Conservation (phyloP, 1,140 invertebrate species). For the Drosophila neocordata region DNA sequence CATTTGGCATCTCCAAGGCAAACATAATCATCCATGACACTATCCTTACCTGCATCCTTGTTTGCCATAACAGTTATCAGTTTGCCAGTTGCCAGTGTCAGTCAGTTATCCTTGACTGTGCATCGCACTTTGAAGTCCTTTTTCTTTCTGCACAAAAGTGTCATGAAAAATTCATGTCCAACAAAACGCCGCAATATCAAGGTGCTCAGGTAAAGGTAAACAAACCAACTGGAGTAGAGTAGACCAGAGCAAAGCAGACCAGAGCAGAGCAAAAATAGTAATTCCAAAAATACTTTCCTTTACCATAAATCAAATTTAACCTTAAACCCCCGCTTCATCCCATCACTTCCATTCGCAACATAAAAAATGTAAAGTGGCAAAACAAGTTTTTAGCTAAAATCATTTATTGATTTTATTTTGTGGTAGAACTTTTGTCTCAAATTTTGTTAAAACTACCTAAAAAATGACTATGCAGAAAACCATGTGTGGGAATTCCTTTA, state of each 20-base stretch:
- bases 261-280: not conserved
- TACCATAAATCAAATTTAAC: constrained; percentile 42
- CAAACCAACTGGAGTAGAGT: not conserved
- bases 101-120: constrained; percentile 32
- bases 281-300: not conserved
- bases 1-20: constrained; percentile 9
- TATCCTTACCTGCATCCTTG: constrained; percentile 36
- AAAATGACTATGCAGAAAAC: constrained; percentile 40
- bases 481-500: constrained; percentile 45
- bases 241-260: not conserved
- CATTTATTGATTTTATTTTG: constrained; percentile 70
- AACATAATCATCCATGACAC: constrained; percentile 30
- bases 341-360: not conserved
- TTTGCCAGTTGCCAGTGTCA: not conserved
- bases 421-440: constrained; percentile 40
- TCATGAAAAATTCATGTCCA: constrained; percentile 73
- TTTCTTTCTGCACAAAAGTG: constrained; percentile 43
- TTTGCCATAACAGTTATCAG: constrained; percentile 33
- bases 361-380: constrained; percentile 41
- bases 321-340: not conserved
- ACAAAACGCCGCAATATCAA: constrained; percentile 40
- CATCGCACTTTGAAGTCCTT: constrained; percentile 48
- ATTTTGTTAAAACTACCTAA: not conserved
- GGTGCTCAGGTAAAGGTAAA: constrained; percentile 33
- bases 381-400: constrained; percentile 42